A percentile compares a stretch with the other conserved stretches of the same genome.
Evolutionary conservation across 30 jellyfish, hydroid and myxozoan species (phyloP).

Genomic region (Hydractinia symbiolongicarpus): DNA sequence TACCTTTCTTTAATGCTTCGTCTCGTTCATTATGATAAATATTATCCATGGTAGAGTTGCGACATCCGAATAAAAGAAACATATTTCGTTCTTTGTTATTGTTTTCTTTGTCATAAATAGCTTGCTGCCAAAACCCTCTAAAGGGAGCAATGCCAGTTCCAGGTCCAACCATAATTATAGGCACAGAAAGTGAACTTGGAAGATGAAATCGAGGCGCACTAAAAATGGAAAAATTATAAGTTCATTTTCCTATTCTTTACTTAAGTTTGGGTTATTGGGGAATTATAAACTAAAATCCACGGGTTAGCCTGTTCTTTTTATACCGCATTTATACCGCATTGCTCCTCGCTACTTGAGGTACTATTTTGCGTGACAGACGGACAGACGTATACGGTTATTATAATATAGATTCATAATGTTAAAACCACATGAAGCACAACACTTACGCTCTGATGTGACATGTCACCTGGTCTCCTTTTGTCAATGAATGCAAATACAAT

Average conservation of each 20-base stretch:
- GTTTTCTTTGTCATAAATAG: constrained; percentile 29
- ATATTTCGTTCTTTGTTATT: constrained; percentile 34
- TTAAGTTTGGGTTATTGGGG: too few relatives aligned
- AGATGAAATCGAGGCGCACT: constrained; percentile 76
- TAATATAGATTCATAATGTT: too few relatives aligned
- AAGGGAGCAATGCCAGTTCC: constrained; percentile 97
- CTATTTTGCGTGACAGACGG: too few relatives aligned
- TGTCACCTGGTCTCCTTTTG: constrained; percentile 62
- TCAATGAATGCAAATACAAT: constrained; percentile 53
- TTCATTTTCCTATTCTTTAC: neutral
- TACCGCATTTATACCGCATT: too few relatives aligned
- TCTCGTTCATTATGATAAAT: constrained; percentile 53
- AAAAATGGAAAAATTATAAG: neutral
- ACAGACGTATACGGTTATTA: too few relatives aligned
- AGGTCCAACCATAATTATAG: constrained; percentile 85
- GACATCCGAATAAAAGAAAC: constrained; percentile 79
- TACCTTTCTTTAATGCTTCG: constrained; percentile 35
- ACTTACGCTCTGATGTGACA: constrained; percentile 57
- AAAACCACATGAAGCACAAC: too few relatives aligned
- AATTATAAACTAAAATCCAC: too few relatives aligned
- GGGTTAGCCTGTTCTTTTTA: too few relatives aligned
- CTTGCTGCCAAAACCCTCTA: constrained; percentile 85
- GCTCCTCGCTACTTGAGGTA: too few relatives aligned
- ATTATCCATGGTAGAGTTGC: constrained; percentile 53
- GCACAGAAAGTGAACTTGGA: constrained; percentile 61